phyloP scores from a whole-genome alignment of 2,797 vertebrate species.

The Poecilia picta region DNA sequence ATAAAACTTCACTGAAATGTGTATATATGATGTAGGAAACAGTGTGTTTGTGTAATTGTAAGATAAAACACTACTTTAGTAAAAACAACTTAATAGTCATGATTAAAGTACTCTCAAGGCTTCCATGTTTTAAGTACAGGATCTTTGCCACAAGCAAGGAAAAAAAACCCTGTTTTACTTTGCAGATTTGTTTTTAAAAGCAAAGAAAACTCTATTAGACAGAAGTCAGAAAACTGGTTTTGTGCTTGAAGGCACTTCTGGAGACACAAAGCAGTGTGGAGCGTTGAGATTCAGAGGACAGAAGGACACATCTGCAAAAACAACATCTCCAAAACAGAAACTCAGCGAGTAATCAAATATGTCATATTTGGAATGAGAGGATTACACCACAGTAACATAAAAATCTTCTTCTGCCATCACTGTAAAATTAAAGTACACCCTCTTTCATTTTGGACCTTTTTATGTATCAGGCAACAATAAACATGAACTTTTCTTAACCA shows the following conservation, averaged over 20 bases:
- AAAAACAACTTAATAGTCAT: constrained; percentile 31
- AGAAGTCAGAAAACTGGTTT: constrained; percentile 49
- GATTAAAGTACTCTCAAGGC: constrained; percentile 59
- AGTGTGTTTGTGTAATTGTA: constrained; percentile 1
- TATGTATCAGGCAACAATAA: background rate
- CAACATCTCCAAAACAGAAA: constrained; percentile 39
- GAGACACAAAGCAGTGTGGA: constrained; percentile 50
- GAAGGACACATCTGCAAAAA: constrained; percentile 44
- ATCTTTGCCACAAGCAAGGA: constrained; percentile 45
- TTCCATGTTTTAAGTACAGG: constrained; percentile 57
- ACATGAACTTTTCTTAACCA: background rate
- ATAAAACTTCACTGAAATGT: background rate
- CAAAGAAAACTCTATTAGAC: constrained; percentile 32
- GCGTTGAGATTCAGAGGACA: constrained; percentile 24
- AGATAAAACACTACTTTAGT: constrained; percentile 26
- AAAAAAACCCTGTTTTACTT: constrained; percentile 46
- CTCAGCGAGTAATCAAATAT: constrained; percentile 22
- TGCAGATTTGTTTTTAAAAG: constrained; percentile 56
- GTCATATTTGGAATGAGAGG: constrained; percentile 60
- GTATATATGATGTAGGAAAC: constrained; percentile 1
- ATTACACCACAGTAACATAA: constrained; percentile 11
- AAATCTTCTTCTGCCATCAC: background rate
- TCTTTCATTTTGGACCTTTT: background rate
- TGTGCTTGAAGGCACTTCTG: constrained; percentile 78
- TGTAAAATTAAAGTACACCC: background rate